Evolutionary conservation across 2,888 invertebrate genomes (phyloP), one percentile per base, ranked within the genome.

Genomic region (Drosophila monieri): DNA sequence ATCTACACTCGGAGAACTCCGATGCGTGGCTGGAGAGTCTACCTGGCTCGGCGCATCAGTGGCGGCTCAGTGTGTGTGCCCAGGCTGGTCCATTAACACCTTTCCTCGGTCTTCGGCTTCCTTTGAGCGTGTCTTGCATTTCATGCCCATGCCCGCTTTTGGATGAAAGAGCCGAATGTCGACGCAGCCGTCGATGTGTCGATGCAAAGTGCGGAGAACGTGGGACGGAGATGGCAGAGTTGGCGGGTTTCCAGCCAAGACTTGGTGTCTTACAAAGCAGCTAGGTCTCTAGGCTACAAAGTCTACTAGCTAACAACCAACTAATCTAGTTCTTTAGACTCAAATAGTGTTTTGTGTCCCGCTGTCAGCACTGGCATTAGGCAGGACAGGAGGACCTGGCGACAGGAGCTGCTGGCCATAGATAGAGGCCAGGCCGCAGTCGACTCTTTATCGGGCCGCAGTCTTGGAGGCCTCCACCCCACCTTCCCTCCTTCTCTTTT

Each of bases 91-190:
- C 64, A 64, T 64, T 64, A 64, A 66, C 64, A 64, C 66, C 64
- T 64, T 64, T 64, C 30, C 21, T 21, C 21, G 12, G 35, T 35
- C 37, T 46, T 44, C 46, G 53, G 52, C 30, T 35, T 64, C 51
- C 51, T 64, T 62, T 64, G 65, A 52, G 64, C 52, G 21, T 51
- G 35, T 51, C 64, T 62, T 35, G 62, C 62, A 64, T 53, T 65
- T 52, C 57, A 60, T 60, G 60, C 57, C 52, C 52, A 23, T 64
- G 41, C 53, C 58, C 23, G 32, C 15, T 44, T 65, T 65, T 46
- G 64, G 53, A 58, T 39, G 15, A 32, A 43, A 52, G 32, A 64
- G 52, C 43, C 65, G 64, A 64, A 64, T 51, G 64, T 62, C 64
- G 62, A 49, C 10, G 56, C 37, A 25, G 37, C 21, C 10, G 56